Evolutionary conservation across 2,113 vertebrate species (phyloP), one percentile per base, ranked within the genome.

Genomic region (Sarotherodon lohbergeri): DNA sequence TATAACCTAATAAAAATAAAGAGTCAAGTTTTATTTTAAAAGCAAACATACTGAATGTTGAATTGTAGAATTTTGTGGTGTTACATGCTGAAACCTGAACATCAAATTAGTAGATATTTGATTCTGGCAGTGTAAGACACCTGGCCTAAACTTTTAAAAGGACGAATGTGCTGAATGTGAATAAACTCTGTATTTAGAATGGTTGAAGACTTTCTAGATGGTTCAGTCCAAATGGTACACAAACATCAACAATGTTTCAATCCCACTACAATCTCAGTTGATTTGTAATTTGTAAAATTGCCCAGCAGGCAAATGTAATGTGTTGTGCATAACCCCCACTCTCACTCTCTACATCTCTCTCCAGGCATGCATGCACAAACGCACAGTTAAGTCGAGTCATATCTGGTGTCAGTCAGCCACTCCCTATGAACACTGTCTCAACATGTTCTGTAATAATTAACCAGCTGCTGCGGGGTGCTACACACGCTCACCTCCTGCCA

Each of bases 381-480:
- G 19, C 27, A 71, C 10, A 82, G 34, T 78, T 50, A 84, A 88
- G 81, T 52, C 11, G 16, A 94, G 92, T 92, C 61, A 79, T 91
- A 86, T 94, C 89, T 89, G 84, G 66, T 94, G 93, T 93, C 91
- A 82, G 57, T 80, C 84, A 71, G 91, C 89, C 87, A 91, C 93
- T 89, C 93, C 93, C 84, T 86, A 84, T 46, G 24, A 78, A 48
- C 8, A n/a, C 79, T 94, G 93, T 91, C 95, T 94, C 85, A 93
- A 94, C 94, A 76, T 93, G 94, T 94, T 83, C 84, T 88, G 48
- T 46, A 94, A 96, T 95, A 73, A 95, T 95, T 95, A 96, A 96
- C 95, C 92, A 92, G 90, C 87, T 86, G 93, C 92, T 92, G 57
- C 59, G 48, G 66, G 48, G 87, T 85, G 81, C 82, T 78, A 19